Evolutionary conservation across 2,797 vertebrate species (phyloP), one percentile per base, ranked within the genome.

Genomic region (Rhinoraja longicauda): DNA sequence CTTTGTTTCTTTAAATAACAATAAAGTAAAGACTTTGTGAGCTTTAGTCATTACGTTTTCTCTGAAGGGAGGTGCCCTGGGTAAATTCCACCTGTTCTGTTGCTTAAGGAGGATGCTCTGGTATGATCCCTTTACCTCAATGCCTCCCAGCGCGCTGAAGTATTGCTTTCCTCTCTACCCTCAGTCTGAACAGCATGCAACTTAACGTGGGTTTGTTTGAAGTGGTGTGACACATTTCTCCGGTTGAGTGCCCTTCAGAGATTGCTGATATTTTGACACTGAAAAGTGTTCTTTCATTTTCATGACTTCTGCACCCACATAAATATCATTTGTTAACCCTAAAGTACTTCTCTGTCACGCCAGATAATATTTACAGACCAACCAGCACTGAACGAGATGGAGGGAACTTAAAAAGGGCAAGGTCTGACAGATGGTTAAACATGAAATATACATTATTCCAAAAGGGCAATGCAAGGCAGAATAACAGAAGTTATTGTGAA

Each of bases 251-350:
- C 2, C n/a, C 9, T 24, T 29, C 39, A 53, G 13, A 53, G 72
- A 45, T 92, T 75, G 90, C 90, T 53, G 70, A 12, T 29, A 21
- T 36, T 75, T 73, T 92, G 45, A 53, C 70, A 92, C 12, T 45
- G 64, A 29, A 73, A 21, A 73, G 57, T 15, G 24, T 13, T 72
- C 26, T 92, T 92, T 92, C 90, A 75, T 92, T 73, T 92, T 75
- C 70, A 92, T 73, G 36, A 92, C 70, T 75, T 26, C 26, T 45
- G 26, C 90, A 92, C 64, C 36, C 90, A 92, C 90, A 73, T 53
- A 67, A 73, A 53, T 67, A 13, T 5, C 29, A 91, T 1, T 10
- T 29, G 12, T 15, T 73, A 92, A 92, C 70, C 92, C 90, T 92
- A 53, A 53, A 17, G n/a, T 26, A 15, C 75, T 45, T 92, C 70